phyloP scores from a whole-genome alignment of 2,888 invertebrate genomes.

The Pollenia amentaria region DNA sequence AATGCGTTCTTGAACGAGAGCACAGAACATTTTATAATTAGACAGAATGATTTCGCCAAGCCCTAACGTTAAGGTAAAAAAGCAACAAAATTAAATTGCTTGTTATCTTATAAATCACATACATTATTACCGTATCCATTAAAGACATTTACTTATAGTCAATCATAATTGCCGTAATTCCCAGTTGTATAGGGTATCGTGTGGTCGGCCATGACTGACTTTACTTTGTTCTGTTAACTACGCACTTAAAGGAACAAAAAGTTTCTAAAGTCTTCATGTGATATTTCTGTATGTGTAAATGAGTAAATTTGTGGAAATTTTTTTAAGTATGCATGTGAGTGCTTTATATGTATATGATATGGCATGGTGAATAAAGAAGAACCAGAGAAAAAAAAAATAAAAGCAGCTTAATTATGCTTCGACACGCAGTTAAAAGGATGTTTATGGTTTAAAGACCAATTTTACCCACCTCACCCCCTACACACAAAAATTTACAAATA shows the following conservation, averaged over 20 bases:
- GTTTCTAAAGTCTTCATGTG: neutral
- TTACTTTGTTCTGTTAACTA: slow-evolving; percentile 19
- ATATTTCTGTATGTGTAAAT: neutral
- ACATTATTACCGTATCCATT: no score
- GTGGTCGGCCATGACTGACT: no score
- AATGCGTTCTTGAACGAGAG: no score
- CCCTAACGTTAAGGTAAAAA: no score
- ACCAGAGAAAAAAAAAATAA: slow-evolving; percentile 44
- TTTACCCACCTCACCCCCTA: slow-evolving; percentile 43
- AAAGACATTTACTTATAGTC: no score
- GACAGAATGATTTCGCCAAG: no score
- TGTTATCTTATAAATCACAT: no score
- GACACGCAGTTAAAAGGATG: slow-evolving; percentile 72
- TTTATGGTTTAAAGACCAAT: slow-evolving; percentile 62
- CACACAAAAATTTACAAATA: slow-evolving; percentile 23
- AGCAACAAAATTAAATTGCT: no score
- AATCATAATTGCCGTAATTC: no score
- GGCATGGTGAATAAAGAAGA: slow-evolving; percentile 38
- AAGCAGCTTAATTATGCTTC: slow-evolving; percentile 71
- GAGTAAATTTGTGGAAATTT: neutral
- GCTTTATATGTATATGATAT: slow-evolving; percentile 21
- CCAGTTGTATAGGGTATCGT: no score
- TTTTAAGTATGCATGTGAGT: neutral
- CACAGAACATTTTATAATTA: no score
- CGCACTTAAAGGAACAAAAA: slow-evolving; percentile 18